Base-by-base conservation (phyloP, 2,113 vertebrate genomes). In the Malurus elegans region DNA sequence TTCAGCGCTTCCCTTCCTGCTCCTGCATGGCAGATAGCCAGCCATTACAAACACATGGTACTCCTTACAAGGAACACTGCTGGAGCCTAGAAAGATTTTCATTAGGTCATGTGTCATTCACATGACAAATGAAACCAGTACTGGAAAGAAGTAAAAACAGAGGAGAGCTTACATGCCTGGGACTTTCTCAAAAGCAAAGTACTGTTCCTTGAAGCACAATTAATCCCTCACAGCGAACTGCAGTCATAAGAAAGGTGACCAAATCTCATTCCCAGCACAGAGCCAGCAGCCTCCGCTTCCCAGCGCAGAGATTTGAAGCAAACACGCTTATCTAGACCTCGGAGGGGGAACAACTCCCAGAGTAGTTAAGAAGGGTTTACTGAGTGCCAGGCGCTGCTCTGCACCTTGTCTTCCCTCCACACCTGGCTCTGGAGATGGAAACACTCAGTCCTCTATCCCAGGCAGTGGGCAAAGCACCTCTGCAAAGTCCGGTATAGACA, bases 251-350 rank as follows among this genome's bases (percentile, higher is more conserved):
- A 10, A 88, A 86, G 81, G 91, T 79, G 90, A 61, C 29, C 69
- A 88, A 92, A 90, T 36, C 88, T 82, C 70, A 8, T 4, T 86
- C 42, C 21, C 71, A 45, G 79, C 10, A 31, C 69, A 18, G 36
- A 48, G 58, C 42, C 85, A 71, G 23, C 57, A 76, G 67, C 72
- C 83, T 62, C 34, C 0, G 0, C 70, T 64, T 10, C 18, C 4
- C 79, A 38, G 14, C 0, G 50, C 79, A 6, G 87, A 87, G 92
- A 13, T 76, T 92, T 36, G 66, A 65, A 94, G 82, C 82, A 93
- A 96, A 93, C 34, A 13, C 2, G 44, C 86, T 88, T 94, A 94
- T 96, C 92, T 86, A 50, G 67, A 54, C 36, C 94, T 92, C 53
- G 57, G 58, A 75, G 57, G 53, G 44, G 45, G 54, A 88, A 34